These are phyloP conservation scores for Ursus arctos DNA, from an alignment of 2,113 vertebrate genomes.

Conservation along the genomic window DNA sequence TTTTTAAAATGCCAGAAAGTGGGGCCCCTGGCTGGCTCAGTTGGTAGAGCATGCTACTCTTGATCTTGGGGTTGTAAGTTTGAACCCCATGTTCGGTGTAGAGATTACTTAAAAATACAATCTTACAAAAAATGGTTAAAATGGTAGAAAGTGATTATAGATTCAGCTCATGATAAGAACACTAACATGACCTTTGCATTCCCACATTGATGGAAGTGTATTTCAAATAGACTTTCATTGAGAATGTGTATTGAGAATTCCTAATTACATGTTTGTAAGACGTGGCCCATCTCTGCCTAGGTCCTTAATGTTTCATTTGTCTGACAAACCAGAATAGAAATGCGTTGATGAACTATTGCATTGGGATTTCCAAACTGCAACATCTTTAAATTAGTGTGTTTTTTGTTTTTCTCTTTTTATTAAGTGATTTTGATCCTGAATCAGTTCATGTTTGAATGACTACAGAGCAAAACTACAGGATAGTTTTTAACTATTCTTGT, in stretches of 20 bases:
- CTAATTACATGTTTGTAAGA: neutral
- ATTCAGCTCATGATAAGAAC: neutral
- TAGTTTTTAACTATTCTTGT: constrained; percentile 35
- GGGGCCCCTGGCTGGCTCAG: neutral
- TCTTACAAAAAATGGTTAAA: neutral
- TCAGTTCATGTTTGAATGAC: constrained; percentile 17
- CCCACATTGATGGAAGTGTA: neutral
- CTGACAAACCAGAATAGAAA: neutral
- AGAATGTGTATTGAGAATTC: neutral
- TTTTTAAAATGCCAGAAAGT: neutral
- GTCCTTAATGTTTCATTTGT: neutral
- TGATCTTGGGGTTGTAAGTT: neutral
- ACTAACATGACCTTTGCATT: neutral
- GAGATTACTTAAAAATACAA: neutral
- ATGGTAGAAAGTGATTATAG: neutral
- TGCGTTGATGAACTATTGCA: neutral
- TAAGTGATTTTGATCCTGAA: constrained; percentile 47
- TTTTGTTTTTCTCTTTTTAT: constrained; percentile 5
- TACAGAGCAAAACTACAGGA: constrained; percentile 11
- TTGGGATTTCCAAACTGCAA: neutral
- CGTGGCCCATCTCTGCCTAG: neutral
- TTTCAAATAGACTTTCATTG: neutral
- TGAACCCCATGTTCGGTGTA: neutral
- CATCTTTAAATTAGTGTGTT: neutral
- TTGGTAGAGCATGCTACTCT: neutral